Percentiles rank a stretch among this genome's conserved stretches.
phyloP scores from a whole-genome alignment of 2,113 vertebrate species.

The Centrocercus urophasianus region DNA sequence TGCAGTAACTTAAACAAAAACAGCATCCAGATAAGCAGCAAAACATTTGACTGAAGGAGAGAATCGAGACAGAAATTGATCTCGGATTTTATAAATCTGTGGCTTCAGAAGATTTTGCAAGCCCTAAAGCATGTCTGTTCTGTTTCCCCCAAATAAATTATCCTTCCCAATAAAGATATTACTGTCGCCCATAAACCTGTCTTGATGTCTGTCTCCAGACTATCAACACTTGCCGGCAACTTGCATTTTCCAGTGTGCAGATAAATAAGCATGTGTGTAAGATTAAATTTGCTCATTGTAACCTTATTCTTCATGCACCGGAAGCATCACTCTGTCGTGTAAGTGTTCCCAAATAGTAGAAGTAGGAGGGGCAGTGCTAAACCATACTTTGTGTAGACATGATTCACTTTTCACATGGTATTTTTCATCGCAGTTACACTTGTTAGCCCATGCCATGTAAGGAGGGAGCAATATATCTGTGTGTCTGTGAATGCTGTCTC shows the following conservation, averaged over 20 bases:
- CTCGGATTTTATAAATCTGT: conserved; percentile 26
- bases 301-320: neutral
- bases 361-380: neutral
- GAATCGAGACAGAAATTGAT: conserved; percentile 29
- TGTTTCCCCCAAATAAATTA: conserved; percentile 39
- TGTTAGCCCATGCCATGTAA: neutral
- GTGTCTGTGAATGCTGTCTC: neutral
- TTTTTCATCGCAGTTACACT: neutral
- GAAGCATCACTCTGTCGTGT: neutral
- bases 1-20: conserved; percentile 56
- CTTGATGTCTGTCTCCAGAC: conserved; percentile 56
- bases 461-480: neutral
- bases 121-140: conserved; percentile 20
- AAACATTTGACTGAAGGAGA: conserved; percentile 37
- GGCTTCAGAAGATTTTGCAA: conserved; percentile 27
- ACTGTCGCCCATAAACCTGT: conserved; percentile 65
- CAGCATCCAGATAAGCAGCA: conserved; percentile 56
- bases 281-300: neutral
- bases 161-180: conserved; percentile 59
- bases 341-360: neutral
- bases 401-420: neutral
- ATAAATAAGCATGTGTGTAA: conserved; percentile 4
- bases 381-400: rapidly evolving
- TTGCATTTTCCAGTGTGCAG: neutral
- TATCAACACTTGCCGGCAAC: conserved; percentile 13